Evolutionary conservation across 2,113 vertebrate species (phyloP), one percentile per base, ranked within the genome.

Genomic region (Pandion haliaetus): DNA sequence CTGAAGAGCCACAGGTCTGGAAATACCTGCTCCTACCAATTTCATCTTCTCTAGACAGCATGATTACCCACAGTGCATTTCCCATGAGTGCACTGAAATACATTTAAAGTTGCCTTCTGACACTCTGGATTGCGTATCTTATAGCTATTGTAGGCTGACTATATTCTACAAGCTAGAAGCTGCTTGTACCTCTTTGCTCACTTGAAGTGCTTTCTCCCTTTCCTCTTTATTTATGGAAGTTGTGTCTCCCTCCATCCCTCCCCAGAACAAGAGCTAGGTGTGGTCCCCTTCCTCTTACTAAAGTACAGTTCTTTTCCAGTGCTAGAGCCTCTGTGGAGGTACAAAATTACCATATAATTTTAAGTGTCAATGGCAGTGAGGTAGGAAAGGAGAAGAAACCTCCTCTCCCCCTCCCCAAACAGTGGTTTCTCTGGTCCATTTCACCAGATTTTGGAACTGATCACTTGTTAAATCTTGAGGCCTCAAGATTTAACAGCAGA

Each of bases 391-490:
- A 52, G 54, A 57, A 62, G 38, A 47, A 77, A 13, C 25, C 5
- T 18, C 19, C 24, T 55, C 40, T 61, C 29, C 29, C 29, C 10
- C 17, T n/a, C 54, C 54, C 34, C 31, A 29, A 5, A 31, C 13
- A 29, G 21, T 24, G n/a, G 18, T 12, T 76, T 24, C 2, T 54
- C 82, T 59, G 28, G 17, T 12, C 36, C 3, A 0, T 72, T 65
- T 66, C 45, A 12, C 16, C 55, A 1, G 3, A 2, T 34, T 49
- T 15, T 18, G 65, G 79, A 31, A 31, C 63, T 12, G 32, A 8
- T 42, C 14, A 6, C 7, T 2, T 11, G 28, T 9, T 32, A 26
- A 49, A 14, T 17, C 26, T 21, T 2, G 0, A 38, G 40, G 58
- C 28, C 58, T 40, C 45, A 3, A 3, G 71, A 3, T 13, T n/a